A percentile compares a stretch with the other conserved stretches of the same genome.
These are phyloP conservation scores for Rhombomys opimus DNA, from an alignment of 2,113 vertebrate species.

Conservation along the genomic window DNA sequence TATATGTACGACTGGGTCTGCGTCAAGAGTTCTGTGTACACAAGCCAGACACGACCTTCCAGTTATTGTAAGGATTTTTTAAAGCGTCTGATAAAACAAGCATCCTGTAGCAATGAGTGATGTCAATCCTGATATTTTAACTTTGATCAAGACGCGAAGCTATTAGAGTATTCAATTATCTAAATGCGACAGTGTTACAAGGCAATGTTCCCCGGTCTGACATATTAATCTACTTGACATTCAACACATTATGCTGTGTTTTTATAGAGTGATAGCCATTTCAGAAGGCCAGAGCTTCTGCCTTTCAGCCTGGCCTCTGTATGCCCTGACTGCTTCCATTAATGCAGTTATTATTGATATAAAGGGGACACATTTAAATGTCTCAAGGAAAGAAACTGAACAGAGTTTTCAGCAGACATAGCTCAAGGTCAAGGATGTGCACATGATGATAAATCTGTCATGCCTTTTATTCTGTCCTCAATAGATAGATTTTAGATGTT, in stretches of 20 bases:
- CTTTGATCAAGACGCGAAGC: conserved; percentile 1
- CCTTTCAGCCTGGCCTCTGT: not conserved
- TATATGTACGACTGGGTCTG: not conserved
- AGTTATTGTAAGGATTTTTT: not conserved
- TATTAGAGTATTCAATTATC: conserved; percentile 40
- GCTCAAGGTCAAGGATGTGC: not conserved
- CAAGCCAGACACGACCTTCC: not conserved
- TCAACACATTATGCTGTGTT: conserved; percentile 36
- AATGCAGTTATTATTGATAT: not conserved
- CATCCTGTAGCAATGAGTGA: not conserved
- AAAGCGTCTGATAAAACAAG: not conserved
- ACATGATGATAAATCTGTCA: too few species aligned
- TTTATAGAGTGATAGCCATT: conserved; percentile 45
- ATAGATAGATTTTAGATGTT: not conserved
- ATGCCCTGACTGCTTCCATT: not conserved
- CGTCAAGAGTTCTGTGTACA: not conserved
- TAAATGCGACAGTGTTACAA: not conserved
- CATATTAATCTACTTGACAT: conserved; percentile 66
- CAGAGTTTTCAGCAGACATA: not conserved
- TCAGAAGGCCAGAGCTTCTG: conserved; percentile 17
- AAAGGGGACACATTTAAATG: not conserved
- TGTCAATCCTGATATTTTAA: conserved; percentile 53
- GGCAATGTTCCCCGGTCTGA: conserved; percentile 41
- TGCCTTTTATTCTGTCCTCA: not conserved
- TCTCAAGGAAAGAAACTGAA: not conserved